Conservation (phyloP, 1,140 invertebrate genomes). For the Sycophila sp. region DNA sequence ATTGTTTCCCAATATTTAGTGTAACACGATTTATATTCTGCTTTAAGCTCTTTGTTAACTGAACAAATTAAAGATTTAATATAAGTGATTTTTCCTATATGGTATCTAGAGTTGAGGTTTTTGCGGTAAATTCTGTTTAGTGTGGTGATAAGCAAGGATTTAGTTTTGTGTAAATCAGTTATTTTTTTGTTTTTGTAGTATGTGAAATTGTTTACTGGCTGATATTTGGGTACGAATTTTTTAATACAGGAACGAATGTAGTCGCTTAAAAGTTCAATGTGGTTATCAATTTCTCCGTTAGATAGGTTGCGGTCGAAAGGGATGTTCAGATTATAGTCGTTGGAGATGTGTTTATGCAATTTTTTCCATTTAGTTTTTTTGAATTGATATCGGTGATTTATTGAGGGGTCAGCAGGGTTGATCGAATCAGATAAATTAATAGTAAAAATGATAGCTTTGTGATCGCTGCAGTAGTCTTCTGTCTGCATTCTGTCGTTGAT, state of each 20-base stretch:
- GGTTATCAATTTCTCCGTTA: slow-evolving; percentile 33
- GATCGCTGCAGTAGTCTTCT: not conserved
- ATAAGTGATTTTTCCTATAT: not conserved
- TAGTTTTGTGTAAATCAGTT: slow-evolving; percentile 20
- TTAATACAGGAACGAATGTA: slow-evolving; percentile 13
- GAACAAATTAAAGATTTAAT: too few relatives aligned
- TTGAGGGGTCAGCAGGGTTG: not conserved
- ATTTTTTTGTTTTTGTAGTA: slow-evolving; percentile 26
- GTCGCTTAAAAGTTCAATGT: slow-evolving; percentile 4
- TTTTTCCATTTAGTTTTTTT: slow-evolving; percentile 36
- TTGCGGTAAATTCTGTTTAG: not conserved
- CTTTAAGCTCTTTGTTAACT: too few relatives aligned
- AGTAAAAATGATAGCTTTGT: not conserved
- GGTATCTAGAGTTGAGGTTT: not conserved
- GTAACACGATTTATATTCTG: too few relatives aligned
- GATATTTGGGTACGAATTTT: slow-evolving; percentile 19
- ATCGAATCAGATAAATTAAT: slow-evolving; percentile 14
- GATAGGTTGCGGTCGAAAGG: slow-evolving; percentile 32
- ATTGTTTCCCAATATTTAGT: not conserved
- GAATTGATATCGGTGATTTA: not conserved
- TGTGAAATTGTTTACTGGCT: not conserved
- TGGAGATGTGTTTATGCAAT: slow-evolving; percentile 8
- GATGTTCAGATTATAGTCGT: not conserved
- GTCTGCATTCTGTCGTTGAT: not conserved
- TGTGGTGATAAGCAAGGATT: slow-evolving; percentile 10